Percentiles rank a stretch among this genome's conserved stretches.
Conservation (phyloP, 2,888 invertebrate genomes). For the Phlogophora meticulosa region DNA sequence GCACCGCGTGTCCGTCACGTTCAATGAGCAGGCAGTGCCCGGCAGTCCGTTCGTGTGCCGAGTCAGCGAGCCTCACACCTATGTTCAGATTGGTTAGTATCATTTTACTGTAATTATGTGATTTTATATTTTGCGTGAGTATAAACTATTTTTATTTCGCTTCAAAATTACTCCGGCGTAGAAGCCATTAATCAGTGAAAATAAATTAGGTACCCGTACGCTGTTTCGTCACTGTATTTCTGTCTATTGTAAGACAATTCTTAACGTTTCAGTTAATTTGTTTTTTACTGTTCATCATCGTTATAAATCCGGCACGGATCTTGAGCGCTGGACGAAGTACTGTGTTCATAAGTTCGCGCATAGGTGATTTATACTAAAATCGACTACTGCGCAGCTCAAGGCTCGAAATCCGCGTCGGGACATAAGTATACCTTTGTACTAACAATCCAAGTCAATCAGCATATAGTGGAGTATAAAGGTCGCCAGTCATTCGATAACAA, state of each 20-base stretch:
- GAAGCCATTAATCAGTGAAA: too few species aligned
- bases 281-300: neutral
- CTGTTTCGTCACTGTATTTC: neutral
- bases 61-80: slow-evolving; percentile 93
- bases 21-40: slow-evolving; percentile 97
- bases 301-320: too few species aligned
- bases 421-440: too few species aligned
- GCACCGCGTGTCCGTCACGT: slow-evolving; percentile 98
- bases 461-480: neutral
- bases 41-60: slow-evolving; percentile 97
- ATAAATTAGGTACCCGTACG: too few species aligned
- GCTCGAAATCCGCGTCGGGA: too few species aligned
- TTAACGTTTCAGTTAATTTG: neutral
- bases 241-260: neutral
- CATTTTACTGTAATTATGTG: neutral
- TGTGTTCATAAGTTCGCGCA: too few species aligned
- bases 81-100: slow-evolving; percentile 92
- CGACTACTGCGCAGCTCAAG: too few species aligned
- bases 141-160: too few species aligned
- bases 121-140: neutral
- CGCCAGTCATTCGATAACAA: too few species aligned
- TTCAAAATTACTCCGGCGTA: too few species aligned
- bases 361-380: too few species aligned
- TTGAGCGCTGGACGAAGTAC: too few species aligned
- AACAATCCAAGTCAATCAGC: neutral